phyloP scores from a whole-genome alignment of 1,140 invertebrate genomes.

The Doryteuthis pealeii region DNA sequence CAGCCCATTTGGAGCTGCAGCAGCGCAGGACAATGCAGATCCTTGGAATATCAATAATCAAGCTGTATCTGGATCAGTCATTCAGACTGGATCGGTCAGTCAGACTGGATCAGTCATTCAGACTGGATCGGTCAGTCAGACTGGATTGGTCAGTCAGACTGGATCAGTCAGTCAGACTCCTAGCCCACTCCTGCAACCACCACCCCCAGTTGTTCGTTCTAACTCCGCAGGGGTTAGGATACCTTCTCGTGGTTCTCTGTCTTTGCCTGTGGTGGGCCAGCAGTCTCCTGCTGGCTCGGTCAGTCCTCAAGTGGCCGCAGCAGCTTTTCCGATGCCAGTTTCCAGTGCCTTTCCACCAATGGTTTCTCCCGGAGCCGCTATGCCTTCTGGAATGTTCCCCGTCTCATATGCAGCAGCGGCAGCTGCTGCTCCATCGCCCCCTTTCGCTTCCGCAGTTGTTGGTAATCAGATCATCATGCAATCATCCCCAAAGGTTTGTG shows the following conservation, averaged over 20 bases:
- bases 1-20: constrained; percentile 20
- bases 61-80: neutral
- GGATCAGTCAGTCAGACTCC: too few relatives aligned
- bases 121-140: neutral
- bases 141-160: too few relatives aligned
- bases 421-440: constrained; percentile 4
- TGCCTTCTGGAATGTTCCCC: neutral
- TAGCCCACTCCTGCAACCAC: too few relatives aligned
- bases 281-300: constrained; percentile 13
- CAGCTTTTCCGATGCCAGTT: neutral
- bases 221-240: too few relatives aligned
- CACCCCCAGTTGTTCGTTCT: too few relatives aligned
- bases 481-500: too few relatives aligned
- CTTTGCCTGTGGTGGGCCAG: constrained; percentile 7
- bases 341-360: constrained; percentile 5
- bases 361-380: constrained; percentile 17
- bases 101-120: constrained; percentile 22
- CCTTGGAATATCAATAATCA: constrained; percentile 17
- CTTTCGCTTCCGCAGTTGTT: constrained; percentile 4
- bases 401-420: constrained; percentile 5
- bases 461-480: too few relatives aligned
- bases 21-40: neutral
- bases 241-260: constrained; percentile 19
- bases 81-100: too few relatives aligned
- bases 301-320: constrained; percentile 11